A percentile compares a stretch with the other conserved stretches of the same genome.
Evolutionary conservation across 2,888 invertebrate genomes (phyloP).

Genomic region (Aspidapion aeneum): DNA sequence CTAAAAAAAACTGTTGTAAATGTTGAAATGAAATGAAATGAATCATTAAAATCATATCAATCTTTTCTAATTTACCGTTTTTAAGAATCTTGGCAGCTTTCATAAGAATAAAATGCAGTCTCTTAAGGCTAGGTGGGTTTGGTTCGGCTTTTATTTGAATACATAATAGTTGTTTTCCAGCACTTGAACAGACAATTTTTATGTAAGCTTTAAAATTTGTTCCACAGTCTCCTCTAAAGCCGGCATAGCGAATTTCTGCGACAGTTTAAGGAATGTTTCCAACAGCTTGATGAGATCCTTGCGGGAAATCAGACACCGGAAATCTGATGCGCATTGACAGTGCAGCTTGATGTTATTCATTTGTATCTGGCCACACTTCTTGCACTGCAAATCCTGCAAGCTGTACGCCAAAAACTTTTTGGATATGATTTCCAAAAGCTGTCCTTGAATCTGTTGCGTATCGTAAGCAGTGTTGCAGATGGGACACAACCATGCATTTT

Average conservation of each 20-base stretch:
- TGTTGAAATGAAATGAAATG: too few species aligned
- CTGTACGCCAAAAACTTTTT: slow-evolving; percentile 82
- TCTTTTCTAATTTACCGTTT: too few species aligned
- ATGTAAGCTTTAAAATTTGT: slow-evolving; percentile 37
- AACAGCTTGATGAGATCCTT: slow-evolving; percentile 66
- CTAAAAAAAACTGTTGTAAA: too few species aligned
- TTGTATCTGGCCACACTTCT: slow-evolving; percentile 85
- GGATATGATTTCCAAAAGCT: slow-evolving; percentile 76
- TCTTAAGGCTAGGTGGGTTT: too few species aligned
- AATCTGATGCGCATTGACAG: slow-evolving; percentile 86
- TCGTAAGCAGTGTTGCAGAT: slow-evolving; percentile 83
- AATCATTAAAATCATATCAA: too few species aligned
- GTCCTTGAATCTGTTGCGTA: slow-evolving; percentile 80
- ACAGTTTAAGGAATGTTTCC: slow-evolving; percentile 72
- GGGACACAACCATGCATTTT: slow-evolving; percentile 75
- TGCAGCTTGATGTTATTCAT: slow-evolving; percentile 75
- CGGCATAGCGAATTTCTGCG: slow-evolving; percentile 80
- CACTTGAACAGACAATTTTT: too few species aligned
- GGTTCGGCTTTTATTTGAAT: too few species aligned
- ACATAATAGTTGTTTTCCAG: too few species aligned
- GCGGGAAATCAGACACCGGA: slow-evolving; percentile 63
- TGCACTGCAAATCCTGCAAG: slow-evolving; percentile 89
- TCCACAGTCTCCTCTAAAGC: slow-evolving; percentile 72
- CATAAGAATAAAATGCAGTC: too few species aligned
- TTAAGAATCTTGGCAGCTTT: too few species aligned